Evolutionary conservation across 2,888 invertebrate species (phyloP), one percentile per base, ranked within the genome.

Genomic region (Leptinotarsa rubiginosa): DNA sequence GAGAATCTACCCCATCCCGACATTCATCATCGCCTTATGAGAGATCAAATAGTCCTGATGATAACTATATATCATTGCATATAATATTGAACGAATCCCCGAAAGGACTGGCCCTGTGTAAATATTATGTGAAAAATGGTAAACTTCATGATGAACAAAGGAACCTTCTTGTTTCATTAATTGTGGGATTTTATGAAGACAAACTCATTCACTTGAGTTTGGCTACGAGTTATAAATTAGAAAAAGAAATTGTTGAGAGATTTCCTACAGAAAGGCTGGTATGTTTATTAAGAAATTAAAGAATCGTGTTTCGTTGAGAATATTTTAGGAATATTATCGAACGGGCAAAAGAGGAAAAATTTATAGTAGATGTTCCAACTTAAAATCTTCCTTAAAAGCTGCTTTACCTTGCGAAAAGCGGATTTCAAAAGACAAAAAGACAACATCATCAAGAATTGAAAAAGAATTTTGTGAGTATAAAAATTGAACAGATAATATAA

Each of bases 221-320:
- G 31, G 62, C 71, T 22, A 67, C 59, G 3, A 79, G 80, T 56
- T 72, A 79, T 62, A 20, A 72, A 50, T 59, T 82, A 12, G 80
- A 82, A 74, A 71, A 75, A 22, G 78, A 82, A 77, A 81, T 81
- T 64, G 49, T 80, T 56, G 75, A 74, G 25, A 62, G 76, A 25
- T 80, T 80, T 70, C 78, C 79, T 31, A 79, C 65, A 49, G 80
- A 80, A 75, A 80, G 77, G 77, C 74, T 80, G 77, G 79, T 80
- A 75, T 31, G 31, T 31, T 31, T 31, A 31, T 31, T 31, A 31
- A 31, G 31, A 31, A 31, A 31, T 31, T 3, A 54, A n/a, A 54
- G 54, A n/a, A n/a, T 54, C 18, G 15, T 59, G 13, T 20, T 47
- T 64, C 70, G 47, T 47, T 65, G 41, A 41, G 41, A 12, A 41